Conservation (phyloP, 2,113 vertebrate species). For the Sorex fumeus region DNA sequence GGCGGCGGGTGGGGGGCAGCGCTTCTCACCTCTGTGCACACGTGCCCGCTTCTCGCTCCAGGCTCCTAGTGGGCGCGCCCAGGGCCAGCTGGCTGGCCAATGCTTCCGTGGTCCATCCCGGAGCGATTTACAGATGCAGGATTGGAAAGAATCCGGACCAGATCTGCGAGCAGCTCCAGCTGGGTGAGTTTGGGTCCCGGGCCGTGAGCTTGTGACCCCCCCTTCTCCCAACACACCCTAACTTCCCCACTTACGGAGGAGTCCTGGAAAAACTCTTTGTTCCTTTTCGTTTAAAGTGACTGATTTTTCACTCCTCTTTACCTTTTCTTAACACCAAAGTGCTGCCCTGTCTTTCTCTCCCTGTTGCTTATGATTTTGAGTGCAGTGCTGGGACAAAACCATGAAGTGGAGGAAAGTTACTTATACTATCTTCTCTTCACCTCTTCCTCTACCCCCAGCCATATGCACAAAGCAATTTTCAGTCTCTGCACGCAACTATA, state of each 20-base stretch:
- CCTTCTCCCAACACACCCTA: neutral
- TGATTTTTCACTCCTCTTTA: neutral
- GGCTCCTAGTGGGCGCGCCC: slow-evolving; percentile 95
- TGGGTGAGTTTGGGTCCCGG: slow-evolving; percentile 88
- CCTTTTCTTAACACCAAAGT: neutral
- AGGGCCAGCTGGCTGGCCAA: slow-evolving; percentile 88
- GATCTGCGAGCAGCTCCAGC: slow-evolving; percentile 86
- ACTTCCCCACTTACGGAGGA: accelerated
- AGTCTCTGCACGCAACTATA: neutral
- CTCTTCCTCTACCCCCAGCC: neutral
- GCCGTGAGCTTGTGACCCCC: neutral
- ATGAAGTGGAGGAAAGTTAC: neutral
- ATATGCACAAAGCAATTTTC: neutral
- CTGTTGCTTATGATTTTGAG: neutral
- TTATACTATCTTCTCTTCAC: neutral
- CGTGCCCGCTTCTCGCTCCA: slow-evolving; percentile 78
- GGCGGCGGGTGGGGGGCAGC: neutral
- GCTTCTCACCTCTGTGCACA: neutral
- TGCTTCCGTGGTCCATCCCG: slow-evolving; percentile 88
- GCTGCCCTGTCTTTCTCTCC: neutral
- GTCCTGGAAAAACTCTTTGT: neutral
- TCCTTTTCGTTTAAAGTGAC: neutral
- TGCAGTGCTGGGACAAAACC: neutral
- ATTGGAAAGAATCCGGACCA: slow-evolving; percentile 84
- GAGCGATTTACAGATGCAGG: slow-evolving; percentile 93